These are phyloP conservation scores for Eueremaeus valkanovi DNA, from an alignment of 2,888 invertebrate genomes.

Conservation along the genomic window DNA sequence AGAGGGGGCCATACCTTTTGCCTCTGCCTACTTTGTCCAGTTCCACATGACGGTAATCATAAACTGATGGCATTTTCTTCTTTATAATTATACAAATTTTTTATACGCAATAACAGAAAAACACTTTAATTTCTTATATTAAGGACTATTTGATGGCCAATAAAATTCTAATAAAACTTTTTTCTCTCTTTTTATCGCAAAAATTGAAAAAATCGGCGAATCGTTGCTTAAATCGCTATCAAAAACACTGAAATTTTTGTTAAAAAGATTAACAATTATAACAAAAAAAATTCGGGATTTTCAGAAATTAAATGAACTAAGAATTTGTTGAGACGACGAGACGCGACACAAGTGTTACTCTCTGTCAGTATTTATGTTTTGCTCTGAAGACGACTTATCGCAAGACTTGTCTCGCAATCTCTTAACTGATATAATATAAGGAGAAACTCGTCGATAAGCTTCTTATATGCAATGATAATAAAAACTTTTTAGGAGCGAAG, in stretches of 20 bases:
- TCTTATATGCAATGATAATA: constrained; percentile 11
- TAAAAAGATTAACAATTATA: not conserved
- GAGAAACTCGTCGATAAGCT: constrained; percentile 23
- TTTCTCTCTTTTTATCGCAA: no score
- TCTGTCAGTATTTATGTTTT: not conserved
- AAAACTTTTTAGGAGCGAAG: not conserved
- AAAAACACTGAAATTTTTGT: not conserved
- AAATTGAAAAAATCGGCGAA: no score
- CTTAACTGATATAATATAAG: not conserved
- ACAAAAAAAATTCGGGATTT: not conserved
- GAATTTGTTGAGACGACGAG: not conserved
- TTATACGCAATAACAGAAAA: not conserved
- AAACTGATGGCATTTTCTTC: constrained; percentile 42
- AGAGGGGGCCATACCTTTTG: constrained; percentile 39
- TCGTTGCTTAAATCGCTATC: no score
- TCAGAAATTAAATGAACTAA: not conserved
- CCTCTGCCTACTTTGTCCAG: constrained; percentile 43
- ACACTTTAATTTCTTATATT: not conserved
- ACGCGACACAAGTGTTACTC: not conserved
- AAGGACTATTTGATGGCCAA: not conserved
- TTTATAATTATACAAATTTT: not conserved
- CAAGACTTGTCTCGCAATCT: not conserved
- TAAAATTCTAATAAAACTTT: no score
- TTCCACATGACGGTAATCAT: constrained; percentile 42
- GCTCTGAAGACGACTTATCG: not conserved